phyloP scores from a whole-genome alignment of 2,797 vertebrate species.

The Florisuga fusca region DNA sequence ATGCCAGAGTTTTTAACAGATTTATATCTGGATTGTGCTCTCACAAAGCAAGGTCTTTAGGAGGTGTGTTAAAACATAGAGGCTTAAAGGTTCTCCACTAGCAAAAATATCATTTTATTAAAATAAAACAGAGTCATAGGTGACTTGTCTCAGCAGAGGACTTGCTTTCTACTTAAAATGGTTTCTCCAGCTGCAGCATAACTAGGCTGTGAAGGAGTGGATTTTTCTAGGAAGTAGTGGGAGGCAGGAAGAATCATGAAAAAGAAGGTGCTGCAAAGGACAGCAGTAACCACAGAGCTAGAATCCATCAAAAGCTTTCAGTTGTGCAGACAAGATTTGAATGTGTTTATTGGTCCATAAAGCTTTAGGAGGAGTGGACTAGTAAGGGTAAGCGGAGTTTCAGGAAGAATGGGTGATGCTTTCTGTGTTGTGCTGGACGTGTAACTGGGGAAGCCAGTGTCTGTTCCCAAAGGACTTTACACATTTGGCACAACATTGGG shows the following conservation, averaged over 20 bases:
- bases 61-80: neutral
- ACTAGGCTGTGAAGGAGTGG: neutral
- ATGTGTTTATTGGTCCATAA: neutral
- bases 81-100: neutral
- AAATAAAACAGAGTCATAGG: neutral
- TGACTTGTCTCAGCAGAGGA: neutral
- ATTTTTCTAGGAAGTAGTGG: constrained; percentile 47
- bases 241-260: constrained; percentile 36
- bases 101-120: neutral
- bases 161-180: constrained; percentile 10
- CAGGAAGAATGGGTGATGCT: neutral
- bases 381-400: neutral
- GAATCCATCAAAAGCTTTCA: neutral
- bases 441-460: neutral
- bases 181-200: neutral
- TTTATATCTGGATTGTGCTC: neutral
- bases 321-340: neutral
- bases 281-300: neutral
- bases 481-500: neutral
- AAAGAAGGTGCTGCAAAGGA: neutral
- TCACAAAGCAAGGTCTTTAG: neutral
- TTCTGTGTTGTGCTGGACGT: neutral
- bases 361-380: neutral
- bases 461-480: neutral
- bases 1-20: neutral